Base-by-base conservation (phyloP, 2,113 vertebrate species). In the Ptychochromis oligacanthus region DNA sequence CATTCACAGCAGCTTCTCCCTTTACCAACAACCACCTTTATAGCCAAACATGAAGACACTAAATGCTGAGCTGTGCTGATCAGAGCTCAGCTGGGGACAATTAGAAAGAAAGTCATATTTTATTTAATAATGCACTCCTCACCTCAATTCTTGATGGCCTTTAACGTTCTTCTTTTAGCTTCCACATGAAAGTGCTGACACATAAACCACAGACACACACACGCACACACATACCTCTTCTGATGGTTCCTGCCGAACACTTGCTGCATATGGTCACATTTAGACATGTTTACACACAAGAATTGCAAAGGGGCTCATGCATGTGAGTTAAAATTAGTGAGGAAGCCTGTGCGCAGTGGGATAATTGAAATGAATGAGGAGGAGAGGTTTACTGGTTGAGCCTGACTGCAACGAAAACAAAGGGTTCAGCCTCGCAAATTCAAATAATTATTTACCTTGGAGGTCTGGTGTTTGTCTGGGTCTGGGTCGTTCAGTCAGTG, bases 361-460 rank as follows among this genome's bases (percentile, higher is more conserved):
- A 81, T 89, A 93, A 91, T 91, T 91, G 87, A 91, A 92, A 92
- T 79, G 91, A 91, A 89, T 86, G 88, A 90, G 87, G 79, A 86
- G 57, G n/a, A 62, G 28, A 62, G 77, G 36, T 85, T 87, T 89
- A 52, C 77, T 4, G 56, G 87, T 72, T 38, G 70, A 81, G 91
- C 91, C 57, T 58, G 78, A 67, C 74, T 86, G 88, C 84, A 93
- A 93, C 81, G 75, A 87, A 93, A 93, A 93, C 85, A 93, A 80
- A 57, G 36, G 56, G 83, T 91, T 60, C 52, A 13, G 46, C 80
- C 81, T 82, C 65, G 54, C 64, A 75, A 79, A 89, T 87, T 88
- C 81, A 84, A 80, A 88, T 88, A 62, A 81, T 76, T 49, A 9
- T 88, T 85, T 77, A 82, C 65, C 65, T 80, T 86, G 24, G 54